Conservation (phyloP, 2,797 vertebrate genomes). For the Liasis olivaceus region DNA sequence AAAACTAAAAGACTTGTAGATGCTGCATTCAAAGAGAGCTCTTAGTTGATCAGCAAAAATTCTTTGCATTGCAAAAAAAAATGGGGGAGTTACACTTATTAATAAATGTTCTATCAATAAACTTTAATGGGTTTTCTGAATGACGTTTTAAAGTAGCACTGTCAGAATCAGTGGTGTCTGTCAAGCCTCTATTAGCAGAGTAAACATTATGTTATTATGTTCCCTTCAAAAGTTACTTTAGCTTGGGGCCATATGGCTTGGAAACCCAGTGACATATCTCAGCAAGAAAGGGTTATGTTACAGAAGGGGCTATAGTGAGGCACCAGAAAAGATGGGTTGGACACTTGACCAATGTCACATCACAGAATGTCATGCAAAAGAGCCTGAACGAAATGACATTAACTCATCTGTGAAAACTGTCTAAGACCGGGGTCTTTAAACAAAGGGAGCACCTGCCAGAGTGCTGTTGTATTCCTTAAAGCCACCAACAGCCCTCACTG, state of each 20-base stretch:
- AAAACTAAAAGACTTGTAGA: constrained; percentile 5
- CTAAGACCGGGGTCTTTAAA: constrained; percentile 75
- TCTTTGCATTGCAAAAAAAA: neutral
- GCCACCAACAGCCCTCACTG: constrained; percentile 73
- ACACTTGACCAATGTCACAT: constrained; percentile 69
- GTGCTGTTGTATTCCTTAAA: constrained; percentile 69
- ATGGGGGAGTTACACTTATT: neutral
- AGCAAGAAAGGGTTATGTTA: constrained; percentile 58
- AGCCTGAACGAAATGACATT: constrained; percentile 64
- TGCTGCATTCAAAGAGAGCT: neutral
- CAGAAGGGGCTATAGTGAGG: constrained; percentile 56
- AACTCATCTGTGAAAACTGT: constrained; percentile 77
- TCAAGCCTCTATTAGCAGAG: constrained; percentile 32
- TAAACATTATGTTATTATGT: constrained; percentile 43
- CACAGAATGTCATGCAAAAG: constrained; percentile 52
- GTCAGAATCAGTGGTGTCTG: neutral
- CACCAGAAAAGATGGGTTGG: constrained; percentile 63
- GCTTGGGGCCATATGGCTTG: constrained; percentile 64
- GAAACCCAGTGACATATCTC: constrained; percentile 58
- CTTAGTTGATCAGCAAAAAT: neutral
- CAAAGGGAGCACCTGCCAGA: constrained; percentile 91
- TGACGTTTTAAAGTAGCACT: constrained; percentile 24
- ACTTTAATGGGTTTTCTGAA: constrained; percentile 49
- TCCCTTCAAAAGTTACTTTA: constrained; percentile 59
- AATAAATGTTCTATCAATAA: constrained; percentile 35